These are phyloP conservation scores for Sarcophilus harrisii DNA, from an alignment of 2,797 vertebrate genomes.

Conservation along the genomic window DNA sequence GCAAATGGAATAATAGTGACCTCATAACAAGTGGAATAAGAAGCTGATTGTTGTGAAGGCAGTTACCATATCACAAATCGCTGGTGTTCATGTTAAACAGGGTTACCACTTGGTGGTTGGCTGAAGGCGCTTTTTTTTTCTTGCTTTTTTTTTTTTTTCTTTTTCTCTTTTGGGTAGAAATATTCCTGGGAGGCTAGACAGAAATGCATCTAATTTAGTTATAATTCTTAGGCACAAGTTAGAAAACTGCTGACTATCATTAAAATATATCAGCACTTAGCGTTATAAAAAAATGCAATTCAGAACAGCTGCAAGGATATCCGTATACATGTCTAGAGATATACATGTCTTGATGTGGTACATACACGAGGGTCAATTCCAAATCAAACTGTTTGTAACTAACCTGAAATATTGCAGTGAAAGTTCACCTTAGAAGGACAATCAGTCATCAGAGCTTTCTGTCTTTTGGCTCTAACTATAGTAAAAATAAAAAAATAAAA, in stretches of 20 bases:
- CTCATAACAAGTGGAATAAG: slow-evolving; percentile 68
- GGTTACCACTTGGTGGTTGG: slow-evolving; percentile 84
- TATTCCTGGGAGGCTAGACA: slow-evolving; percentile 85
- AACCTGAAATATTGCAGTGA: slow-evolving; percentile 85
- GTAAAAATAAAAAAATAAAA: neutral
- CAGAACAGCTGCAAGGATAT: slow-evolving; percentile 79
- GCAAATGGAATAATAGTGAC: slow-evolving; percentile 55
- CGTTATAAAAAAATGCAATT: slow-evolving; percentile 87
- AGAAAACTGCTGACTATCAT: slow-evolving; percentile 87
- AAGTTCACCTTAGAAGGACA: slow-evolving; percentile 78
- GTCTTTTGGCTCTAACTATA: slow-evolving; percentile 77
- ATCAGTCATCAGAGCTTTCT: slow-evolving; percentile 63
- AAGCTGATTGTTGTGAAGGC: slow-evolving; percentile 81
- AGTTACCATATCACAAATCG: slow-evolving; percentile 83
- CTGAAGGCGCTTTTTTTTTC: slow-evolving; percentile 87
- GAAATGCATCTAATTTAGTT: slow-evolving; percentile 85
- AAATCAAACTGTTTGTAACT: slow-evolving; percentile 80
- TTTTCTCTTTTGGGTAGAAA: slow-evolving; percentile 87
- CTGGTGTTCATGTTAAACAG: slow-evolving; percentile 89
- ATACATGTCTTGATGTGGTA: slow-evolving; percentile 77
- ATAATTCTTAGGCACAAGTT: slow-evolving; percentile 89
- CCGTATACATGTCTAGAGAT: slow-evolving; percentile 70
- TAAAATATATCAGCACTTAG: slow-evolving; percentile 87
- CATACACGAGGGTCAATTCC: slow-evolving; percentile 79
- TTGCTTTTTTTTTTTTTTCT: slow-evolving; percentile 65